Percentiles rank a stretch among this genome's conserved stretches.
Evolutionary conservation across 2,113 vertebrate genomes (phyloP).

Genomic region (Melanotaenia duboulayi): DNA sequence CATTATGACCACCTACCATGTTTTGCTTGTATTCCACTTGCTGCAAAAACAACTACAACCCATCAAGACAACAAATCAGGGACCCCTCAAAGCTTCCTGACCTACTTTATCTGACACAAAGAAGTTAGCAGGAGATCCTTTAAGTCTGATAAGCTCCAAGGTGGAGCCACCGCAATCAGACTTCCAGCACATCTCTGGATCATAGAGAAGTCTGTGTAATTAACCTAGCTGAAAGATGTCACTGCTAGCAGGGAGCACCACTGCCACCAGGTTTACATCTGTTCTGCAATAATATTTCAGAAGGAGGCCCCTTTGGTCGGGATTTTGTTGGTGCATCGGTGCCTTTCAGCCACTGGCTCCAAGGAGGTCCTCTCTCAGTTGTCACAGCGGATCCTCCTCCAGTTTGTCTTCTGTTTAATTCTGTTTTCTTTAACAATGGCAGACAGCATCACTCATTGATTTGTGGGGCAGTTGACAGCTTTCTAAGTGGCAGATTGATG

Average conservation of each 20-base stretch:
- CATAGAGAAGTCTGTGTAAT: neutral
- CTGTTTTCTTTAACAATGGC: too few species aligned
- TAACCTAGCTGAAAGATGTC: neutral
- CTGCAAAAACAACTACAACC: neutral
- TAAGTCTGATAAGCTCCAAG: neutral
- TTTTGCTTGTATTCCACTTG: too few species aligned
- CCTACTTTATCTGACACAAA: neutral
- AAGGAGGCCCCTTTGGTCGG: neutral
- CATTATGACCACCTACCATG: neutral
- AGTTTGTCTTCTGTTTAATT: too few species aligned
- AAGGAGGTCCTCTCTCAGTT: too few species aligned
- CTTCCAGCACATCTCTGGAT: neutral
- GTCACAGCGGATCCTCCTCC: too few species aligned
- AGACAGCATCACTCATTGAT: too few species aligned
- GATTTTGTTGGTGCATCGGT: too few species aligned
- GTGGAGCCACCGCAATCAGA: neutral
- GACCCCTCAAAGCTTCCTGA: neutral
- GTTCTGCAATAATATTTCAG: neutral
- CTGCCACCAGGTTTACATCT: neutral
- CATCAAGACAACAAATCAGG: neutral
- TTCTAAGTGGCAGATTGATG: too few species aligned
- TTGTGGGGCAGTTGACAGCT: too few species aligned
- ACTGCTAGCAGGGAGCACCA: neutral
- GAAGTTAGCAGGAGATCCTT: neutral
- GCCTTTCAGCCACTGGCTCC: too few species aligned